Conservation (phyloP, 2,113 vertebrate genomes). For the Tapirus terrestris region DNA sequence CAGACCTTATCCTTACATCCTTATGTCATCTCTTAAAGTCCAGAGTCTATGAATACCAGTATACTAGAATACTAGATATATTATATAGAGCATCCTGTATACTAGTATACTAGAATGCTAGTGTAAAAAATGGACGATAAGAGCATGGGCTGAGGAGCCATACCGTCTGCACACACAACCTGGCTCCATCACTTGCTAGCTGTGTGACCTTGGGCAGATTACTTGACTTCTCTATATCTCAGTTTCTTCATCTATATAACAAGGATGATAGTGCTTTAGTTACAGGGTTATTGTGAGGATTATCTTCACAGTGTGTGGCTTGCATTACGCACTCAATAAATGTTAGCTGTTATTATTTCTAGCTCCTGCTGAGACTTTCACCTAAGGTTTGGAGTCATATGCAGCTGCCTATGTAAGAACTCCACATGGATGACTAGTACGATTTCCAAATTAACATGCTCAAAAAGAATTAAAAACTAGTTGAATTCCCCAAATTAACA, state of each 20-base stretch:
- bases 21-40: neutral
- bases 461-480: neutral
- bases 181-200: neutral
- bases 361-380: neutral
- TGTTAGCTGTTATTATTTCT: neutral
- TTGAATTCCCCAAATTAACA: neutral
- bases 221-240: neutral
- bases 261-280: neutral
- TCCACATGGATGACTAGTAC: neutral
- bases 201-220: neutral
- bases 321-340: neutral
- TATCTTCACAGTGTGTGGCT: neutral
- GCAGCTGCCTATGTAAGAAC: neutral
- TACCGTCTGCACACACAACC: neutral
- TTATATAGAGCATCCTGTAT: no score
- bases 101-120: no score
- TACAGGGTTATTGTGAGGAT: neutral
- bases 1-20: neutral
- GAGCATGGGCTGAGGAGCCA: neutral
- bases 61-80: neutral
- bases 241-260: neutral
- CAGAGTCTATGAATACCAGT: neutral
- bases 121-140: neutral
- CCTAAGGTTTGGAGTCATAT: neutral
- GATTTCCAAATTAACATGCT: neutral